Conservation (phyloP, 2,797 vertebrate species). For the Pangasius mekongensis region DNA sequence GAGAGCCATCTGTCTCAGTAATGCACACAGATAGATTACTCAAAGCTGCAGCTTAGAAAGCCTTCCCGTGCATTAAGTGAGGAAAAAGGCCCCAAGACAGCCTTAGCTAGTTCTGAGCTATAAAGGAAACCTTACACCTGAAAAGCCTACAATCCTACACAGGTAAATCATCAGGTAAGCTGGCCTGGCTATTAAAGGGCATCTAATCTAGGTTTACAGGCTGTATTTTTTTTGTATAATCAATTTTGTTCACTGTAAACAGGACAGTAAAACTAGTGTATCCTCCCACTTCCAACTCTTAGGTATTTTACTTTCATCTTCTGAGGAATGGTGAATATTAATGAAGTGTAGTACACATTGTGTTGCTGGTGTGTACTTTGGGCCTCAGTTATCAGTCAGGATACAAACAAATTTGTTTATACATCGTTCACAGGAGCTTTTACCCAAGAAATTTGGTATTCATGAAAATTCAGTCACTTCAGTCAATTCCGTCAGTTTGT, state of each 20-base stretch:
- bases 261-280: not conserved
- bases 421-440: not conserved
- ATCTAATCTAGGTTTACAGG: not conserved
- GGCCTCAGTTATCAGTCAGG: not conserved
- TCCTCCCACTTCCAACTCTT: not conserved
- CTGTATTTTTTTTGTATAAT: not conserved
- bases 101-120: not conserved
- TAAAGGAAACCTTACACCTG: not conserved
- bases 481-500: not conserved
- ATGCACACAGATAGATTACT: conserved; percentile 33
- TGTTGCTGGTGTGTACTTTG: conserved; percentile 7
- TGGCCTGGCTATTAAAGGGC: not conserved
- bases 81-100: not conserved
- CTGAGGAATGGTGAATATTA: not conserved
- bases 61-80: conserved; percentile 26
- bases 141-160: conserved; percentile 1
- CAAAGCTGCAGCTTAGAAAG: conserved; percentile 25
- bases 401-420: conserved; percentile 14
- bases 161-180: not conserved
- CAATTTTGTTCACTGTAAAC: not conserved
- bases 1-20: conserved; percentile 43
- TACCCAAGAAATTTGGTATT: conserved; percentile 11
- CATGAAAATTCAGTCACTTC: not conserved
- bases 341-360: not conserved
- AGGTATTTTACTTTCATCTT: not conserved